Evolutionary conservation across 2,797 vertebrate species (phyloP).

Genomic region (Numenius phaeopus): DNA sequence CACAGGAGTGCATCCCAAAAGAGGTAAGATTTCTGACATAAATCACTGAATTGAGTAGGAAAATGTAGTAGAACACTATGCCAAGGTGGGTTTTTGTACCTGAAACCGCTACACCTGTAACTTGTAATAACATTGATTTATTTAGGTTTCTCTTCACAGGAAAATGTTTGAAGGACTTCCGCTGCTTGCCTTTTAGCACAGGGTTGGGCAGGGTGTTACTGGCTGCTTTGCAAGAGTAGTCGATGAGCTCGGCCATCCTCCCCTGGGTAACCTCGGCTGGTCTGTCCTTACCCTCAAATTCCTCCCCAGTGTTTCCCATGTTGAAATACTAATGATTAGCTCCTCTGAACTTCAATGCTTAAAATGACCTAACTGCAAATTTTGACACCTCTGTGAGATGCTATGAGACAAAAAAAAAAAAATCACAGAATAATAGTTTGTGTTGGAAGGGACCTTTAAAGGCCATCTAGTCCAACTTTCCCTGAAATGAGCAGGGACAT

Average conservation of each 20-base stretch:
- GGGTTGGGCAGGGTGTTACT: background rate
- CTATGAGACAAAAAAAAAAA: background rate
- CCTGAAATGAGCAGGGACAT: background rate
- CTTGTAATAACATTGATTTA: background rate
- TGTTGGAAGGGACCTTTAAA: background rate
- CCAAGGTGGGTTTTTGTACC: background rate
- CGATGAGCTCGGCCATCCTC: fast-evolving
- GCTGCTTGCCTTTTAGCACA: background rate
- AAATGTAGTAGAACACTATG: background rate
- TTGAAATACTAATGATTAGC: background rate
- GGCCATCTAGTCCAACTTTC: background rate
- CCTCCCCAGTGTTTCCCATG: fast-evolving
- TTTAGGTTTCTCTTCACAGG: background rate
- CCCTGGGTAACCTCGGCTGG: background rate
- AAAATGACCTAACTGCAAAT: background rate
- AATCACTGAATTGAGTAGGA: background rate
- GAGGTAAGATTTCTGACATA: background rate
- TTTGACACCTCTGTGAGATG: background rate
- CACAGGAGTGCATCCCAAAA: background rate
- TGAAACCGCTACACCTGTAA: background rate
- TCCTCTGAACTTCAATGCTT: background rate
- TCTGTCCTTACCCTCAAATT: background rate
- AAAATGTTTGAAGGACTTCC: background rate
- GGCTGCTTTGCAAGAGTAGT: background rate
- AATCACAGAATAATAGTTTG: background rate